These are phyloP conservation scores for Lepisosteus osseus DNA, from an alignment of 2,113 vertebrate genomes.

Conservation along the genomic window DNA sequence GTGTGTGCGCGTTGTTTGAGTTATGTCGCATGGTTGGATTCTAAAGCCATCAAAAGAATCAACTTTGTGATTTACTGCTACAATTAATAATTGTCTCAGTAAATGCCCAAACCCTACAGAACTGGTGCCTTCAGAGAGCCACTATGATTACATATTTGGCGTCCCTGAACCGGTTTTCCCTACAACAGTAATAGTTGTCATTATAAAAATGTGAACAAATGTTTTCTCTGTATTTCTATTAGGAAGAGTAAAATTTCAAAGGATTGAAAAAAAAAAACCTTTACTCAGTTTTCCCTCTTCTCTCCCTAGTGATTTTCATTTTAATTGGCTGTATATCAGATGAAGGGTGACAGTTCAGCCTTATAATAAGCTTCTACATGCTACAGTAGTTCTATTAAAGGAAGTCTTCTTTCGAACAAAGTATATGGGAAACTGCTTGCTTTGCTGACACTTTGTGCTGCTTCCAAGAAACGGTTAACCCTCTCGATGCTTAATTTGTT, in stretches of 20 bases:
- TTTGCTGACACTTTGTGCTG: background rate
- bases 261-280: background rate
- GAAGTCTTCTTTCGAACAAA: background rate
- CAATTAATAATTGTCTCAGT: too few species aligned
- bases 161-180: too few species aligned
- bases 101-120: too few species aligned
- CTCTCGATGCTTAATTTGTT: too few species aligned
- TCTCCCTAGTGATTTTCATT: constrained; percentile 21
- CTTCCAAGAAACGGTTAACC: background rate
- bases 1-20: too few species aligned
- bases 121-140: too few species aligned
- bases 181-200: background rate
- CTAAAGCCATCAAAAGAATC: too few species aligned
- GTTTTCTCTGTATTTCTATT: background rate
- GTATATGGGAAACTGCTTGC: background rate
- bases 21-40: too few species aligned
- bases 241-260: background rate
- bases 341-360: constrained; percentile 17
- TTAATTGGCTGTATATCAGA: constrained; percentile 35
- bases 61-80: too few species aligned
- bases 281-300: constrained; percentile 9
- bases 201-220: background rate
- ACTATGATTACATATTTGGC: too few species aligned
- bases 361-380: constrained; percentile 23
- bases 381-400: constrained; percentile 31